Base-by-base conservation (phyloP, 2,113 vertebrate species). In the Petrocephalus microphthalmus region DNA sequence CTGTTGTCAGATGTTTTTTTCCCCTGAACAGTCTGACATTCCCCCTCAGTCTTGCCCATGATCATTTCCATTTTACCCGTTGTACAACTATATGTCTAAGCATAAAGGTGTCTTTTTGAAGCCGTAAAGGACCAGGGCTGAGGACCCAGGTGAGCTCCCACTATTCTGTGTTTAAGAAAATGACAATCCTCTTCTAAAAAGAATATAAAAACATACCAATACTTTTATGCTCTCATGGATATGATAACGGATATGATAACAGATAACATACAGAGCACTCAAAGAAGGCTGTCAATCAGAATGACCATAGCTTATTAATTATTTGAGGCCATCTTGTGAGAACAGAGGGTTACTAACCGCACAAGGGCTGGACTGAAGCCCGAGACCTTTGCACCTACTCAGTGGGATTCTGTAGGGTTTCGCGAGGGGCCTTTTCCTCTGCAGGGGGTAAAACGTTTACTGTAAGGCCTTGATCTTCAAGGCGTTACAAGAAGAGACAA, bases 401-500 rank as follows among this genome's bases (percentile, higher is more conserved):
- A 37, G 15, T 83, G 81, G 81, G 81, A 22, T 81, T 81, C 19
- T 45, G 29, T 11, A 3, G 11, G 49, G 49, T 7, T 29, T 25
- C 25, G 1, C n/a, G 49, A 25, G 49, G n/a, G 13, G 83, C 64
- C 60, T 54, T 81, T 56, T 74, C 64, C 60, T 71, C 8, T 49
- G 22, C 49, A 88, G 51, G 52, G 52, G 25, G 45, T 42, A 83
- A 13, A 83, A 29, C 2, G 33, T 87, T 64, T 60, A 78, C 45
- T 84, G 20, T 25, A 85, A 85, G 51, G 87, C 71, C 71, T 49
- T 54, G 33, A 42, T 42, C 7, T 15, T 45, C 29, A 20, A 29
- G 51, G 20, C 11, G 90, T 91, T 90, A 90, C 90, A 89, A 88
- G 91, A 20, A 90, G 89, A 92, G 92, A 92, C 91, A 92, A 92